Evolutionary conservation across 2,113 vertebrate species (phyloP).

Genomic region (Cairina moschata): DNA sequence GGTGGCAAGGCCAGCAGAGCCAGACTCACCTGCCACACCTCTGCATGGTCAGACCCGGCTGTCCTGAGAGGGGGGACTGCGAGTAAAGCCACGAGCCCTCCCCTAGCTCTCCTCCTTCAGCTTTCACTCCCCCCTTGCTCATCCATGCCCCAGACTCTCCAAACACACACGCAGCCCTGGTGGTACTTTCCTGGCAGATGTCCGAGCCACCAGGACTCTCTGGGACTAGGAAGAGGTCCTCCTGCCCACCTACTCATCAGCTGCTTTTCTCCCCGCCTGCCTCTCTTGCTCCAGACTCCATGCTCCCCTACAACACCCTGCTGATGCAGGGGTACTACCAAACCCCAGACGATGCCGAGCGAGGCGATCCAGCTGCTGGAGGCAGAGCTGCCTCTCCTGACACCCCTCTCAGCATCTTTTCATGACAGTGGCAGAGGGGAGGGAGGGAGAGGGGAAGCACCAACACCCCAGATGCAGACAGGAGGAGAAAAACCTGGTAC

Average conservation of each 20-base stretch:
- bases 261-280: neutral
- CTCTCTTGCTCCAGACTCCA: neutral
- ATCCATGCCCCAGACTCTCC: neutral
- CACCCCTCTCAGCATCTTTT: neutral
- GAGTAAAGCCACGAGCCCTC: neutral
- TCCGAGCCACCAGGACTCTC: neutral
- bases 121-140: neutral
- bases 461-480: neutral
- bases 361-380: neutral
- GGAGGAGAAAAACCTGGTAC: too few species aligned
- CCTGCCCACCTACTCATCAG: neutral
- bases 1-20: neutral
- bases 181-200: neutral
- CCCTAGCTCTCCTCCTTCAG: neutral
- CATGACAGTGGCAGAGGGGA: neutral
- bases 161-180: neutral
- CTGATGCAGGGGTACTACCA: rapidly evolving
- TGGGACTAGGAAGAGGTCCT: neutral
- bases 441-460: too few species aligned
- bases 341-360: neutral
- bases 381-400: neutral
- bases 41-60: neutral
- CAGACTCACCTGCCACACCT: neutral
- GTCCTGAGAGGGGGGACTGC: rapidly evolving
- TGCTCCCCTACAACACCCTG: neutral